Evolutionary conservation across 2,797 vertebrate genomes (phyloP).

Genomic region (Gallinago solitaria): DNA sequence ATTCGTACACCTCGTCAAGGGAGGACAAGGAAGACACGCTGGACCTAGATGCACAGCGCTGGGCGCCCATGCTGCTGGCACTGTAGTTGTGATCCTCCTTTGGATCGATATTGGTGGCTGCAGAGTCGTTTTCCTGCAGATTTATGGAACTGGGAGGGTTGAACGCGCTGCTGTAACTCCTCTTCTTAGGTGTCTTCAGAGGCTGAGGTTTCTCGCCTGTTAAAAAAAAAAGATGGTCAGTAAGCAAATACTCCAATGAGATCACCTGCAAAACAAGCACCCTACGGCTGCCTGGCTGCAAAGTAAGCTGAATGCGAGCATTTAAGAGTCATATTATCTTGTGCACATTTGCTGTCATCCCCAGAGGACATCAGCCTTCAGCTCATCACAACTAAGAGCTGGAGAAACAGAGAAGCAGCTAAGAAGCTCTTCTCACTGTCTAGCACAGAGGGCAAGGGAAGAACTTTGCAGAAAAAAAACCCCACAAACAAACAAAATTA

Average conservation of each 20-base stretch:
- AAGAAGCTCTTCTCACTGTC: background rate
- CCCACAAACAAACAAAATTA: background rate
- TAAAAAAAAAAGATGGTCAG: background rate
- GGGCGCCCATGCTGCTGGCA: constrained; percentile 81
- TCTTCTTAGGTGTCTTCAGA: constrained; percentile 77
- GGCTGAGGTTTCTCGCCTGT: constrained; percentile 80
- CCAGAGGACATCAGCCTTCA: background rate
- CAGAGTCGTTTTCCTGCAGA: constrained; percentile 81
- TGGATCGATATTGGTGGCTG: constrained; percentile 88
- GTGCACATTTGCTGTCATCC: background rate
- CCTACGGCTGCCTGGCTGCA: background rate
- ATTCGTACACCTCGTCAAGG: constrained; percentile 89
- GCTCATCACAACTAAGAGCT: background rate
- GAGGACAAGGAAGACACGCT: constrained; percentile 89
- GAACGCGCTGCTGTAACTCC: constrained; percentile 75
- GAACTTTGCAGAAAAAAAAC: background rate
- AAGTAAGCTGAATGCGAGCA: background rate
- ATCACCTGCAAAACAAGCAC: background rate
- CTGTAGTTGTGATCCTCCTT: constrained; percentile 99
- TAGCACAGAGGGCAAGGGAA: background rate
- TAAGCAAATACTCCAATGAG: background rate
- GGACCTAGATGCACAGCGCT: constrained; percentile 88
- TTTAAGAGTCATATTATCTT: background rate
- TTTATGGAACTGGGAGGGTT: constrained; percentile 31
- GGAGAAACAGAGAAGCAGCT: background rate